Base-by-base conservation (phyloP, 2,113 vertebrate species). In the Colistium nudipinnis region DNA sequence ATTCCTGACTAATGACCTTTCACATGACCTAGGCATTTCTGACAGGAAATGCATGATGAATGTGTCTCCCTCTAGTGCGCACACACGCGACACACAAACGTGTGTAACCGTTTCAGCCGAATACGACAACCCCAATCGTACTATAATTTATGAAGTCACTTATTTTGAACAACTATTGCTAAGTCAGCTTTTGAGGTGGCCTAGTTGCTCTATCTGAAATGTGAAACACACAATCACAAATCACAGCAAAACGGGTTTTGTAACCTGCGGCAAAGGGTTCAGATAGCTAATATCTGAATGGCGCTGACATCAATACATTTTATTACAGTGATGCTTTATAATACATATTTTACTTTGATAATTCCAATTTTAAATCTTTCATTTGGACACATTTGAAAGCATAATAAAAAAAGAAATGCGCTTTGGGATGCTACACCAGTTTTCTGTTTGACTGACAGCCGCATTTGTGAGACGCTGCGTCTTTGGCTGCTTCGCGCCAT, bases 371-470 rank as follows among this genome's bases (percentile, higher is more conserved):
- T n/a, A n/a, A n/a, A n/a, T n/a, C n/a, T n/a, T n/a, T n/a, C n/a
- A n/a, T n/a, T n/a, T n/a, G n/a, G n/a, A n/a, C n/a, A n/a, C n/a
- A n/a, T n/a, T 41, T 41, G 39, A 17, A 41, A 41, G 17, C 17
- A 41, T 16, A 41, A 41, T 4, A 17, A 17, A 41, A 5, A 41
- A n/a, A n/a, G n/a, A n/a, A n/a, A n/a, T n/a, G n/a, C n/a, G n/a
- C n/a, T n/a, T n/a, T n/a, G n/a, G n/a, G n/a, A n/a, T n/a, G n/a
- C n/a, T n/a, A n/a, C n/a, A n/a, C n/a, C 45, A 14, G 39, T 4
- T n/a, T 12, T 19, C 39, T 19, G 60, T 72, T 52, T 62, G 72
- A 82, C 44, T 67, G 68, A 76, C 68, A 55, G 38, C 67, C 19
- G n/a, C n/a, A n/a, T n/a, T n/a, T 31, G 30, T 31, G 30, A 31